These are phyloP conservation scores for Cataglyphis altisquamis DNA, from an alignment of 2,888 invertebrate species.

Conservation along the genomic window DNA sequence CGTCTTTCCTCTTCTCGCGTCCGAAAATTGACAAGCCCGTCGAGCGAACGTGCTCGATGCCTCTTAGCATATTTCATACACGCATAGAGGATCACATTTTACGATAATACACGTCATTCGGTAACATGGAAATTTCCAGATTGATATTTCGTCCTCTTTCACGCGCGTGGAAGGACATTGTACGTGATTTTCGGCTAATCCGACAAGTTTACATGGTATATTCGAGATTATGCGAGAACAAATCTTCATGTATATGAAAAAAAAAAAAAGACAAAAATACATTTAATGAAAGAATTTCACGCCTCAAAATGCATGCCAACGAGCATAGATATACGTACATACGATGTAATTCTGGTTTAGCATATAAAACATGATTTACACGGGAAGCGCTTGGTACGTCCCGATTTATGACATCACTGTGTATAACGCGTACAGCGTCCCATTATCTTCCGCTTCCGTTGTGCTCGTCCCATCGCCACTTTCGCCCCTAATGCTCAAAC, in stretches of 20 bases:
- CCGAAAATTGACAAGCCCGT: constrained; percentile 25
- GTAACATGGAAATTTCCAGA: background rate
- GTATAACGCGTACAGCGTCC: constrained; percentile 45
- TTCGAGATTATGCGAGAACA: constrained; percentile 3
- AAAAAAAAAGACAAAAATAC: too few relatives aligned
- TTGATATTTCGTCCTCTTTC: constrained; percentile 24
- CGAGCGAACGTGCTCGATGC: background rate
- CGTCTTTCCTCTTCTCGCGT: constrained; percentile 25
- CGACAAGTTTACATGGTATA: constrained; percentile 21
- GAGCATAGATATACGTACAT: background rate
- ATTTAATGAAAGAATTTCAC: constrained; percentile 6
- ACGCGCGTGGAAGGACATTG: background rate
- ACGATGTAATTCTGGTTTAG: constrained; percentile 44
- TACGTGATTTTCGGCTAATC: constrained; percentile 22
- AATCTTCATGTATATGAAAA: background rate
- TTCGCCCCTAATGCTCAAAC: constrained; percentile 36
- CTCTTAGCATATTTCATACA: constrained; percentile 16
- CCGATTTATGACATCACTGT: constrained; percentile 51
- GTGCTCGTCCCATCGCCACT: constrained; percentile 36
- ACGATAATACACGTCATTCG: constrained; percentile 12
- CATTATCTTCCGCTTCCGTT: constrained; percentile 56
- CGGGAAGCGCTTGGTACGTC: constrained; percentile 36
- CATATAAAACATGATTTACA: constrained; percentile 50
- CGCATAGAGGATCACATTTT: constrained; percentile 8
- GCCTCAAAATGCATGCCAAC: constrained; percentile 5